phyloP scores from a whole-genome alignment of 2,113 vertebrate species.

The Tachysurus fulvidraco region DNA sequence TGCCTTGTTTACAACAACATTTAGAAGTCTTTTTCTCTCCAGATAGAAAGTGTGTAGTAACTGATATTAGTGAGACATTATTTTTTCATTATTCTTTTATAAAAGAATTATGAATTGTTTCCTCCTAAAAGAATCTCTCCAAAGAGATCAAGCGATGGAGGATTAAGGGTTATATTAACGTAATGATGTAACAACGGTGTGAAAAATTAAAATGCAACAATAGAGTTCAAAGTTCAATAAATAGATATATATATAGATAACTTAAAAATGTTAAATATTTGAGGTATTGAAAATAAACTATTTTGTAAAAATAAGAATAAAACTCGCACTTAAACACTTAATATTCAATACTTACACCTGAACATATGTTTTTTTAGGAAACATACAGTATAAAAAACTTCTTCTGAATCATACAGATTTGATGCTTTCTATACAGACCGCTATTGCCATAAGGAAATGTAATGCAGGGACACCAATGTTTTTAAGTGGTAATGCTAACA shows the following conservation, averaged over 20 bases:
- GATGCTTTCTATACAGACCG: not conserved
- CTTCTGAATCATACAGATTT: no score
- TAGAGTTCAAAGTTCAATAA: no score
- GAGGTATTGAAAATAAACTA: not conserved
- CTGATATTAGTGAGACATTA: not conserved
- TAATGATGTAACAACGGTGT: no score
- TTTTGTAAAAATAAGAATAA: not conserved
- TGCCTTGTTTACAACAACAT: constrained; percentile 7
- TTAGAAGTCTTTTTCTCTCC: constrained; percentile 11
- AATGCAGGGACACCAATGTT: no score
- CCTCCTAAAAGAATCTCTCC: not conserved
- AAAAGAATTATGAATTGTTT: not conserved
- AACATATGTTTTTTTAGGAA: no score
- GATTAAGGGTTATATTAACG: not conserved
- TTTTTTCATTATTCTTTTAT: no score
- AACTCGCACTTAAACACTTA: not conserved
- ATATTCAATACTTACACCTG: no score
- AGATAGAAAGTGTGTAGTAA: not conserved
- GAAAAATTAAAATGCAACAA: not conserved
- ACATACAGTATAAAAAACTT: no score
- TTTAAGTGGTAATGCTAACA: not conserved
- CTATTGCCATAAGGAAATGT: not conserved
- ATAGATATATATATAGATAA: no score
- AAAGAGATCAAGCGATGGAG: not conserved
- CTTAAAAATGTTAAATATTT: not conserved